Evolutionary conservation across 1,140 invertebrate species (phyloP), one percentile per base, ranked within the genome.

Genomic region (Zaprionus vittiger): DNA sequence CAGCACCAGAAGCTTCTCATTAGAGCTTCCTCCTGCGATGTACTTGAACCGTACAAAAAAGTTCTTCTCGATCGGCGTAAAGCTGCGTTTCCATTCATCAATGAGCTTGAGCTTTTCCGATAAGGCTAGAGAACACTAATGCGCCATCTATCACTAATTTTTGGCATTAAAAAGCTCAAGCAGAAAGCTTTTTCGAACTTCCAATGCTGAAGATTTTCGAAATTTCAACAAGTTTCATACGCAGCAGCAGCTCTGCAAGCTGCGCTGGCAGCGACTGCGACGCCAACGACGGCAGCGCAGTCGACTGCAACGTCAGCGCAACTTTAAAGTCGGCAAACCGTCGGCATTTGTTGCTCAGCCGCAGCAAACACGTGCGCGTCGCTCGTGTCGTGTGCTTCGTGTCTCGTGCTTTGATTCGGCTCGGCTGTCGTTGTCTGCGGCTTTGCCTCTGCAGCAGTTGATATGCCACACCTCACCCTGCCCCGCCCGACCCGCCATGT

Each of bases 151-250:
- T 4, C 20, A 11, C 3, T 4, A 24, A 47, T 7, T 47, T 47
- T n/a, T 3, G 14, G 26, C 26, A 14, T 17, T 22, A 12, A 38
- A 28, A n/a, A 64, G 75, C 69, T 73, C 67, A 52, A 9, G 4
- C 12, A 20, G 20, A 7, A 6, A 59, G 52, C 77, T 73, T 74
- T 80, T 74, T 81, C 66, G 66, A 80, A 74, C 34, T 84, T 84
- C 81, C 81, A 84, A 54, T 77, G 80, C 80, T 81, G 63, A 64
- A 37, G 38, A 22, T 64, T 82, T 84, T 90, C 85, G 81, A 90
- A 79, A 90, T 90, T 89, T 89, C 84, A 89, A 89, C 85, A 89
- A 87, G 84, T 87, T 76, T 80, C 57, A 55, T 59, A 34, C 20
- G 47, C 70, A 15, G 44, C 55, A 34, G 31, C 31, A 31, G 31